Evolutionary conservation across 1,140 invertebrate species (phyloP), one percentile per base, ranked within the genome.

Genomic region (Ptiloglossa arizonensis): DNA sequence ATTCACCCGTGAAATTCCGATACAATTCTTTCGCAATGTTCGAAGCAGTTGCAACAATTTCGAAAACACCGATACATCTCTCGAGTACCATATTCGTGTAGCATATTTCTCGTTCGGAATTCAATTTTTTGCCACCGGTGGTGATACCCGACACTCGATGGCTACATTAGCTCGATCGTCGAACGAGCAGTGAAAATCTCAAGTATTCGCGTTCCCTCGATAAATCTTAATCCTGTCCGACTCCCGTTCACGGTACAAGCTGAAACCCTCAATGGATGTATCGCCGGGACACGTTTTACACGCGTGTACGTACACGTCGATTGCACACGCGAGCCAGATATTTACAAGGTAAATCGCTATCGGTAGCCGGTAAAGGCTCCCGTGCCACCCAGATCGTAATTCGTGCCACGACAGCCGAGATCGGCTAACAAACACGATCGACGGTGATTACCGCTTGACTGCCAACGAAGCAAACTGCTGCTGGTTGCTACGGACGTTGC

Each of bases 391-490:
- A 57, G 83, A 82, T 79, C 57, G 79, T 86, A 85, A 86, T 86
- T 83, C 71, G 74, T 73, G 48, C 44, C 38, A 48, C 68, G 82
- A 80, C 79, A 79, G 64, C 75, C 83, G 66, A 69, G 71, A 84
- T 79, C 71, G 63, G 13, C 70, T 79, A 73, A 80, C 76, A 79
- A 84, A 86, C 81, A 86, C 71, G 82, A 86, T 84, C 79, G 83
- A 74, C 83, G 78, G 68, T 78, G 84, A 87, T 86, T 86, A 80
- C 81, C 72, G 64, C 73, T 78, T 46, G 60, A 44, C 27, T 59
- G 57, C 72, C 72, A 57, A 48, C 76, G 35, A 44, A 19, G 32
- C 48, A 67, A 24, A 2, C 50, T 27, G 13, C 27, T 15, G 41
- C 32, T 41, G 29, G 44, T 38, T 27, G n/a, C 35, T n/a, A 19